phyloP scores from a whole-genome alignment of 2,797 vertebrate genomes.

The Lepus townsendii region DNA sequence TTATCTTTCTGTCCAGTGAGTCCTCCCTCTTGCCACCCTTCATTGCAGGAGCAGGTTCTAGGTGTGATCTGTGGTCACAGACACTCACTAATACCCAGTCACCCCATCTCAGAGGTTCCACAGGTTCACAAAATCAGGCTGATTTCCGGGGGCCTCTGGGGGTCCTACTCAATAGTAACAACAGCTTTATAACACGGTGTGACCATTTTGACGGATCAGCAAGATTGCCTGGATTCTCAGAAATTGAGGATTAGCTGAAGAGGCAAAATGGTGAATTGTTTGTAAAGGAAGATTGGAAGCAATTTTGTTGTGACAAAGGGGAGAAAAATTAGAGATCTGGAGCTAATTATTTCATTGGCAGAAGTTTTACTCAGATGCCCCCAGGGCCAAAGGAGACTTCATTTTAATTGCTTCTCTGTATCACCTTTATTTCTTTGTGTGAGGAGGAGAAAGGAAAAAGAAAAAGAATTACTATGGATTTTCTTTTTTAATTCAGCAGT shows the following conservation, averaged over 20 bases:
- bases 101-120: not conserved
- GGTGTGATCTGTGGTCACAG: not conserved
- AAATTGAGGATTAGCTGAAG: not conserved
- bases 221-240: conserved; percentile 17
- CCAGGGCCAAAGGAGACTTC: conserved; percentile 43
- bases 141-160: not conserved
- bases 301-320: conserved; percentile 44
- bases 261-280: not conserved
- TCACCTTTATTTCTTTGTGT: conserved; percentile 52
- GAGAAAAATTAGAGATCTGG: conserved; percentile 57
- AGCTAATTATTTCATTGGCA: conserved; percentile 68
- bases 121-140: not conserved
- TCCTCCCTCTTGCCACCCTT: not conserved
- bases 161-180: not conserved
- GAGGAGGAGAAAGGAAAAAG: conserved; percentile 45
- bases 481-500: conserved; percentile 81
- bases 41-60: not conserved
- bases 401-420: conserved; percentile 74
- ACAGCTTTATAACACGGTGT: not conserved
- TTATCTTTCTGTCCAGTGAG: not conserved
- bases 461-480: conserved; percentile 61
- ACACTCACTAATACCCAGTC: not conserved
- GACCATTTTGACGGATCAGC: conserved; percentile 19
- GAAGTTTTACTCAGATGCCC: conserved; percentile 15
- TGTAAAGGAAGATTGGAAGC: conserved; percentile 17